Base-by-base conservation (phyloP, 2,113 vertebrate genomes). In the Myrmecobius fasciatus region DNA sequence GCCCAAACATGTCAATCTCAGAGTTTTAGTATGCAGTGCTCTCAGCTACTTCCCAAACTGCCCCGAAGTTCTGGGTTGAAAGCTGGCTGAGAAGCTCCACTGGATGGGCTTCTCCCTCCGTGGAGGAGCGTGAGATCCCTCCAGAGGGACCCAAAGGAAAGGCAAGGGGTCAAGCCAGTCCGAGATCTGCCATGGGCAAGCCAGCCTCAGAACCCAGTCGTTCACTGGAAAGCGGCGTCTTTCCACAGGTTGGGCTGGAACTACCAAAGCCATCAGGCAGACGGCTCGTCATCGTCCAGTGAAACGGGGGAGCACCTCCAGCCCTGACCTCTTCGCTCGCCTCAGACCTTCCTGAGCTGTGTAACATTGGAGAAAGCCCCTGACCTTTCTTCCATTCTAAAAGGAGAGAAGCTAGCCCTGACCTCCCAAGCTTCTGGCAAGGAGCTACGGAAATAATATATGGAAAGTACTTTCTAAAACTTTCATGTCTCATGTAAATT, bases 1-100 rank as follows among this genome's bases (percentile, higher is more conserved):
- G 97, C 91, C 94, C 95, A 96, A 97, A 96, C 47, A 94, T 91
- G 83, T 96, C 97, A 97, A 11, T 97, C 93, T 97, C 51, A 95
- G 93, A 96, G 52, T 92, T 93, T 36, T 90, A 96, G 93, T 89
- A 51, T 83, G 52, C 91, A 89, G 52, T 90, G 24, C 94, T 95
- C 90, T 93, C n/a, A 25, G 49, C 93, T 94, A 93, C 17, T 95
- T 96, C 14, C 53, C 91, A 97, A 83, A 36, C 25, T 90, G 67
- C 67, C n/a, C n/a, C 8, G 8, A 5, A 43, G n/a, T 43, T 22
- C n/a, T 1, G 17, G 0, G 67, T n/a, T 43, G 67, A 83, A 43
- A 83, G 1, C 17, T 43, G 7, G n/a, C 17, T 8, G 5, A 20
- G 36, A 75, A n/a, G 0, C 67, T 36, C 36, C 0, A 6, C 17